Evolutionary conservation across 2,113 vertebrate species (phyloP), one percentile per base, ranked within the genome.

Genomic region (Daphoenositta chrysoptera): DNA sequence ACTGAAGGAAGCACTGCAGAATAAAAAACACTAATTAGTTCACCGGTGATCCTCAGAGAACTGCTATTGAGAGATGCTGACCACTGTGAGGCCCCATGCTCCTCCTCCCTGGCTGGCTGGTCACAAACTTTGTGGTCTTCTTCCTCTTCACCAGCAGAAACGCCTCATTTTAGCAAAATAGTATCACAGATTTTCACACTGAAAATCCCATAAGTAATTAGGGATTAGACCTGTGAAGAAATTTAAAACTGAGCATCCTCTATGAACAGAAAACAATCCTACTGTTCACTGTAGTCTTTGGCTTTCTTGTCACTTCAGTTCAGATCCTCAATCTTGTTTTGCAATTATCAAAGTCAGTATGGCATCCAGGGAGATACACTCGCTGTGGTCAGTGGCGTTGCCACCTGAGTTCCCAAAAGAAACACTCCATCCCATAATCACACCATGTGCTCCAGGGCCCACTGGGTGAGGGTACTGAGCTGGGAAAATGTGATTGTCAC

Each of bases 31-130:
- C 39, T 35, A 7, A 10, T 78, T 31, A 20, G 16, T 79, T 65
- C n/a, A 66, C 14, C 63, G 63, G 11, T 15, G n/a, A 33, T 53
- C 42, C 39, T 70, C 56, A 85, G 47, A 61, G 21, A 73, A 18
- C 11, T 47, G 5, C 50, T 57, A 2, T 0, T 69, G 21, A 82
- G 50, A 61, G 33, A 20, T 44, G 18, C 16, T 65, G 50, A n/a
- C 13, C 27, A 23, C 51, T 44, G 7, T 9, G 17, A 53, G 14
- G 27, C 3, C 21, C 37, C 37, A 21, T 19, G 24, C 6, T 78
- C 8, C 45, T 69, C 28, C 40, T 73, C 10, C 15, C 21, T 18
- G 44, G 7, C 9, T 84, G 13, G 27, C 13, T 0, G 0, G 24
- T 44, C 45, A 33, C 13, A 58, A 69, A 51, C 5, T 15, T 60